These are phyloP conservation scores for Chlorospingus flavigularis DNA, from an alignment of 2,797 vertebrate genomes.

Conservation along the genomic window DNA sequence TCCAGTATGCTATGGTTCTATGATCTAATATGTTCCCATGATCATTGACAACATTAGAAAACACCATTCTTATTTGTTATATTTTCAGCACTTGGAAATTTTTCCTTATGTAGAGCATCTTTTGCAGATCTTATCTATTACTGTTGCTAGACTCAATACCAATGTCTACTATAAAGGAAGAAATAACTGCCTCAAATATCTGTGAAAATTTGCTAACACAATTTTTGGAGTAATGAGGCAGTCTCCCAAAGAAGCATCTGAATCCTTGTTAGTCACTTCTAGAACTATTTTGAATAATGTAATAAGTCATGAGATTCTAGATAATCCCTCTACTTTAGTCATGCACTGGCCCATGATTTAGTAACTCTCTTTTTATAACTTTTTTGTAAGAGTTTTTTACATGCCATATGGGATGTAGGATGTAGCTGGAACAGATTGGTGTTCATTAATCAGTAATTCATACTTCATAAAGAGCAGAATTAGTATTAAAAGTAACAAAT, in stretches of 20 bases:
- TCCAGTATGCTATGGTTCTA: neutral
- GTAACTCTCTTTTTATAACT: neutral
- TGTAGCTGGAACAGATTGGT: conserved; percentile 31
- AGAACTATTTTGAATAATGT: neutral
- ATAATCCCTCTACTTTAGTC: neutral
- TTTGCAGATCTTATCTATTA: neutral
- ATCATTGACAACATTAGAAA: neutral
- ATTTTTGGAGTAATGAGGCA: neutral
- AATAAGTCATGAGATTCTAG: neutral
- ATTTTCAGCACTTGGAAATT: neutral
- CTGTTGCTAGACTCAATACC: neutral
- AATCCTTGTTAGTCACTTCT: neutral
- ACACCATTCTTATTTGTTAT: neutral
- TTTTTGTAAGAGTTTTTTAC: neutral
- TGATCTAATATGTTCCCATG: no score
- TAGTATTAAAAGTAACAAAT: conserved; percentile 13
- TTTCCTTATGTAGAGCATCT: neutral
- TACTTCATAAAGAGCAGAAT: conserved; percentile 13
- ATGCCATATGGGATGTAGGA: conserved; percentile 53
- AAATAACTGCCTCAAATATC: neutral
- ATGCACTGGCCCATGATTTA: neutral
- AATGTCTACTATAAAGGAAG: neutral
- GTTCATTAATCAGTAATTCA: conserved; percentile 44
- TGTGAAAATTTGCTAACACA: neutral
- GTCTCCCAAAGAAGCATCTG: neutral